Percentiles rank a stretch among this genome's conserved stretches.
phyloP scores from a whole-genome alignment of 2,113 vertebrate genomes.

The Morone saxatilis region DNA sequence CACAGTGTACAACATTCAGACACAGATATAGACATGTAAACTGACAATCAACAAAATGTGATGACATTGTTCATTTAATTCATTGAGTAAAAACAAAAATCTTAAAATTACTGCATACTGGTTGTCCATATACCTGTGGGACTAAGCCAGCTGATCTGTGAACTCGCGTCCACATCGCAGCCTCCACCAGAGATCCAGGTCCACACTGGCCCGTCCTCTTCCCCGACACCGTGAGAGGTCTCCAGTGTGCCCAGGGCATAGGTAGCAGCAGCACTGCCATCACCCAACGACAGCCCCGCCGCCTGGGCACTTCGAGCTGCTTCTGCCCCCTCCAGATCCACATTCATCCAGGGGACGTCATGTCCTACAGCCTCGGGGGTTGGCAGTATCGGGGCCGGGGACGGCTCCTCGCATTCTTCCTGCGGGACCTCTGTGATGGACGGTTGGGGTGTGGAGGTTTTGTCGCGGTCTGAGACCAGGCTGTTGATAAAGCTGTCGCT shows the following conservation, averaged over 20 bases:
- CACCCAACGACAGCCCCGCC: background rate
- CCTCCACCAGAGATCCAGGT: constrained; percentile 93
- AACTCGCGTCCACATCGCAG: constrained; percentile 88
- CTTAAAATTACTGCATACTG: too few relatives aligned
- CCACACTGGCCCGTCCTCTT: constrained; percentile 89
- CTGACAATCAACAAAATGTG: background rate
- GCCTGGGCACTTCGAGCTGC: constrained; percentile 43
- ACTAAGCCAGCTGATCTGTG: constrained; percentile 90
- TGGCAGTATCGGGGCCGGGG: constrained; percentile 30
- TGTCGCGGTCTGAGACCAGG: constrained; percentile 81
- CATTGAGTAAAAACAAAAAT: background rate
- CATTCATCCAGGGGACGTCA: constrained; percentile 91
- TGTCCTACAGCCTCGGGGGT: constrained; percentile 46
- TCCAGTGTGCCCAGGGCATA: constrained; percentile 86
- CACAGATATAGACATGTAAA: background rate
- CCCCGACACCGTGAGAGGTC: constrained; percentile 79
- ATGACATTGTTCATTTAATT: background rate
- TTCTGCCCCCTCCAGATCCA: constrained; percentile 91
- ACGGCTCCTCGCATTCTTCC: constrained; percentile 34
- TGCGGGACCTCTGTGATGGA: constrained; percentile 55
- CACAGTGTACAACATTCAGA: constrained; percentile 19
- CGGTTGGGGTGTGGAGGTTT: constrained; percentile 17
- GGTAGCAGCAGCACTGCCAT: constrained; percentile 77
- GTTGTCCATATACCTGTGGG: constrained; percentile 68
- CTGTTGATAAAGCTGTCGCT: constrained; percentile 87